A percentile compares a stretch with the other conserved stretches of the same genome.
Conservation (phyloP, 2,113 vertebrate species). For the Uropsilus gracilis region DNA sequence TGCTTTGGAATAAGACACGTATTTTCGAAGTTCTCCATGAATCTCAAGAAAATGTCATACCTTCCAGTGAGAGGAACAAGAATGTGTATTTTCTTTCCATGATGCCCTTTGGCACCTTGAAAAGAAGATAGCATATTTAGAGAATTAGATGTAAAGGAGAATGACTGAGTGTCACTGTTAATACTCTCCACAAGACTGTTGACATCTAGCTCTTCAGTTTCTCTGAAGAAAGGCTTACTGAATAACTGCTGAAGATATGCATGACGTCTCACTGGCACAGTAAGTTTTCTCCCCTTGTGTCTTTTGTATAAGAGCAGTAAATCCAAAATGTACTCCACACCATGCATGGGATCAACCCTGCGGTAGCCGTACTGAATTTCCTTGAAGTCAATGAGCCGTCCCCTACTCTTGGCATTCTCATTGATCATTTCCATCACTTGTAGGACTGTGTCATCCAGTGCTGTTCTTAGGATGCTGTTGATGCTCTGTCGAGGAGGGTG, state of each 20-base stretch:
- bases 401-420: constrained; percentile 95
- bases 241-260: constrained; percentile 98
- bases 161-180: constrained; percentile 93
- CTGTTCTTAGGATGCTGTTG: constrained; percentile 93
- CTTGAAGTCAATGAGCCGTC: constrained; percentile 98
- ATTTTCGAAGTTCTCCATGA: constrained; percentile 97
- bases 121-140: constrained; percentile 97
- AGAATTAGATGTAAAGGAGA: constrained; percentile 96
- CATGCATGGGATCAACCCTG: constrained; percentile 94
- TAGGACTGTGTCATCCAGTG: constrained; percentile 96
- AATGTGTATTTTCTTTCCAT: constrained; percentile 95
- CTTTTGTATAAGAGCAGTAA: constrained; percentile 97
- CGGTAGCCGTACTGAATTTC: constrained; percentile 99
- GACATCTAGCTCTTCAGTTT: constrained; percentile 94
- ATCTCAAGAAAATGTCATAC: constrained; percentile 95
- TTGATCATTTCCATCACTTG: constrained; percentile 99
- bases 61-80: constrained; percentile 95
- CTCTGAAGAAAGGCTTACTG: constrained; percentile 95
- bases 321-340: constrained; percentile 97
- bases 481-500: constrained; percentile 95
- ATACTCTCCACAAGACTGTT: constrained; percentile 92
- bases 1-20: constrained; percentile 96
- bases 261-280: constrained; percentile 95
- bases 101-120: constrained; percentile 90
- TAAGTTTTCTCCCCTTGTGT: constrained; percentile 98